Evolutionary conservation across 2,888 invertebrate species (phyloP).

Genomic region (Pilophorus perplexus): DNA sequence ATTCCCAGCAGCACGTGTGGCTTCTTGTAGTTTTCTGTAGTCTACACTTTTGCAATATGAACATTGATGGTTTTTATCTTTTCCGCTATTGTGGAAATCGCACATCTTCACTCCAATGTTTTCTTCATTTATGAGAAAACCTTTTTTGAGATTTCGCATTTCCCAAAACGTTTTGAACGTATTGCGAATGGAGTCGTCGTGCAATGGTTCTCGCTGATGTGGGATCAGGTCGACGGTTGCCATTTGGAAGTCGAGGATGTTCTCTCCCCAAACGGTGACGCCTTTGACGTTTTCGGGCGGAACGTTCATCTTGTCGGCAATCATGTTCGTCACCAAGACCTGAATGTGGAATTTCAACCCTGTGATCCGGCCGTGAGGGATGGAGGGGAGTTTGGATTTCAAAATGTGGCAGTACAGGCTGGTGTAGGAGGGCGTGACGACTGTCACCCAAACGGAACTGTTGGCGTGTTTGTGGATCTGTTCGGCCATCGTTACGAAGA

Average conservation of each 20-base stretch:
- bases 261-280: constrained; percentile 36
- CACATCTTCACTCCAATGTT: not conserved
- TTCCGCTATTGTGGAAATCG: not conserved
- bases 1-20: too few species aligned
- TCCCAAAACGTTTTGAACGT: not conserved
- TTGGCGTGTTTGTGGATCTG: constrained; percentile 4
- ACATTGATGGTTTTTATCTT: not conserved
- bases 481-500: constrained; percentile 10
- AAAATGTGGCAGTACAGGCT: constrained; percentile 8
- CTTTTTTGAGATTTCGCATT: not conserved
- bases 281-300: constrained; percentile 22
- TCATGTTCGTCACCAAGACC: constrained; percentile 18
- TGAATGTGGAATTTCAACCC: constrained; percentile 20
- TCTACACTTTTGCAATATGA: too few species aligned
- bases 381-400: not conserved
- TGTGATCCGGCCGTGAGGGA: constrained; percentile 17
- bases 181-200: not conserved
- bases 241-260: constrained; percentile 30
- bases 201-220: not conserved
- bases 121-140: not conserved
- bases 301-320: constrained; percentile 17
- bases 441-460: constrained; percentile 1
- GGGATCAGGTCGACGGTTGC: constrained; percentile 11
- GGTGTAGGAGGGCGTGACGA: constrained; percentile 21
- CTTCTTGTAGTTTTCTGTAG: too few species aligned